phyloP scores from a whole-genome alignment of 2,888 invertebrate genomes.

The Drosophila fungiperda region DNA sequence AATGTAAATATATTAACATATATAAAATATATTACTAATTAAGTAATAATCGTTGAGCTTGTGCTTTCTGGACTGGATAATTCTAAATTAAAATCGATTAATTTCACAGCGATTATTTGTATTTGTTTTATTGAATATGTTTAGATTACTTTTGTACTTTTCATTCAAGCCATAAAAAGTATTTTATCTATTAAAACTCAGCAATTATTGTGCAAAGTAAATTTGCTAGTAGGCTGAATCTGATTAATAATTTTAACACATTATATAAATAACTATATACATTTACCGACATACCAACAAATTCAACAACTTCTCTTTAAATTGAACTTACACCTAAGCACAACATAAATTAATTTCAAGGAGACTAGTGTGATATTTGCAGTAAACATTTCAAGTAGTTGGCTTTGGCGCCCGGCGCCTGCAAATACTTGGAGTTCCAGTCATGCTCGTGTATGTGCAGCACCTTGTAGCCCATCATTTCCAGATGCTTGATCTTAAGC shows the following conservation, averaged over 20 bases:
- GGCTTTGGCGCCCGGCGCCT: slow-evolving; percentile 85
- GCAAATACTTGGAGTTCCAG: slow-evolving; percentile 87
- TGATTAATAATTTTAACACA: slow-evolving; percentile 4
- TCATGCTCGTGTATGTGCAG: slow-evolving; percentile 86
- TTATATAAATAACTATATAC: not conserved
- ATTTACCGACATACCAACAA: not conserved
- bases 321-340: slow-evolving; percentile 16
- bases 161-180: not conserved
- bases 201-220: not conserved
- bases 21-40: too few relatives aligned
- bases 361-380: slow-evolving; percentile 67
- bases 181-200: not conserved
- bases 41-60: too few relatives aligned
- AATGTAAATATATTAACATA: too few relatives aligned
- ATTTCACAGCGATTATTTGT: not conserved
- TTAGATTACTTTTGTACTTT: not conserved
- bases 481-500: slow-evolving; percentile 87
- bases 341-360: not conserved
- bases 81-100: not conserved
- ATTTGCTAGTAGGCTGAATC: not conserved
- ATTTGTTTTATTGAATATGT: not conserved
- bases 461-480: slow-evolving; percentile 88
- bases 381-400: slow-evolving; percentile 85
- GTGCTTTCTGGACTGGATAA: too few relatives aligned
- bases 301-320: slow-evolving; percentile 6